Base-by-base conservation (phyloP, 92 coral and sea anemone species). In the Zoanthus gigantus region DNA sequence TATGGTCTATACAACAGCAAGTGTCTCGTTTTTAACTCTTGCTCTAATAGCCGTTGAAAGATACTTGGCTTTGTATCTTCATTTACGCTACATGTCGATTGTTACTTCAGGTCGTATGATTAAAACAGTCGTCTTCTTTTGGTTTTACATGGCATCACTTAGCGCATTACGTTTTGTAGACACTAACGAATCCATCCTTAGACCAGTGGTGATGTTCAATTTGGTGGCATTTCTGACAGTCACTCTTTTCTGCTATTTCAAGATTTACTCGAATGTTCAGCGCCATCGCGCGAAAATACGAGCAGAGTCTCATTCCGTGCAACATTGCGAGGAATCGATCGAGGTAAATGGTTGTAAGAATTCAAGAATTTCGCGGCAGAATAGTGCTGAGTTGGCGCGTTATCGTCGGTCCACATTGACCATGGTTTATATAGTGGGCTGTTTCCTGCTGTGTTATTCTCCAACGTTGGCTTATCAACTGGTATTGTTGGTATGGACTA, bases 1-100 rank as follows among this genome's bases (percentile, higher is more conserved):
- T 17, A 65, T 67, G 58, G 85, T 0, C 0, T 65, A 81, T 45
- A 81, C 56, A 65, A 81, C 85, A 23, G 85, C 61, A 11, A 81
- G 85, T 14, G 85, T 81, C 6, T 81, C 85, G 29, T 66, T 65
- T 67, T 71, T 81, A 46, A 81, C 85, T 50, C 85, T 81, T 4
- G 85, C 85, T 48, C 85, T 81, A 12, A 66, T 81, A 66, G 85
- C 85, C 23, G 13, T 67, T 0, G 85, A 81, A 13, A 71, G 85
- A 12, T 81, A 65, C 74, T 31, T 81, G 2, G 85, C 85, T 18
- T n/a, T 81, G 15, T 81, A 81, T 46, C 85, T 81, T 50, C 85
- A 81, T 67, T 63, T 81, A 9, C 73, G 85, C 10, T 81, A 81
- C 75, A 8, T 81, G 31, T 14, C 76, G 0, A 42, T 81, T 6